Evolutionary conservation across 2,888 invertebrate genomes (phyloP).

Genomic region (Metopia argyrocephala): DNA sequence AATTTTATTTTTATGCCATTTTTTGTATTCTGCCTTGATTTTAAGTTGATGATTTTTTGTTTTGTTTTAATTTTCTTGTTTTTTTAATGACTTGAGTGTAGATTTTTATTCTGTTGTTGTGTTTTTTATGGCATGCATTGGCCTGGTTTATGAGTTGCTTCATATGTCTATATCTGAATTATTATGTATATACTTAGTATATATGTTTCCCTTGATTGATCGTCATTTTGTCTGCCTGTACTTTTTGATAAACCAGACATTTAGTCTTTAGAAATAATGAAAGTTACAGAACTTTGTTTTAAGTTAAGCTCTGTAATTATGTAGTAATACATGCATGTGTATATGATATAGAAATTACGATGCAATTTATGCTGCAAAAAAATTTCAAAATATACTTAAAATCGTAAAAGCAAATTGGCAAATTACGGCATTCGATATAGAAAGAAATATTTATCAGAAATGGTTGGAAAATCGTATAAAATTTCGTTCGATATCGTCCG

Average conservation of each 20-base stretch:
- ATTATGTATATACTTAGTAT: background rate
- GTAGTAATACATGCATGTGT: background rate
- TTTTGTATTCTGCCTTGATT: slow-evolving; percentile 12
- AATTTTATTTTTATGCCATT: slow-evolving; percentile 40
- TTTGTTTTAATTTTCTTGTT: slow-evolving; percentile 1
- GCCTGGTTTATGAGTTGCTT: background rate
- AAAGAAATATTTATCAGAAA: too few species aligned
- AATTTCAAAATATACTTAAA: too few species aligned
- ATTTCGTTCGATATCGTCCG: too few species aligned
- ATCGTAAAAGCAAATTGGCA: too few species aligned
- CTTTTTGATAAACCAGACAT: slow-evolving; percentile 73
- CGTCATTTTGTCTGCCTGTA: slow-evolving; percentile 67
- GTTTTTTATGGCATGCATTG: slow-evolving; percentile 2
- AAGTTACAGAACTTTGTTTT: background rate
- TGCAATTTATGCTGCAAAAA: background rate
- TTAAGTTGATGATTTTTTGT: background rate
- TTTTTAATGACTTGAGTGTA: background rate
- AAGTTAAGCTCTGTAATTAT: background rate
- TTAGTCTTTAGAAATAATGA: slow-evolving; percentile 67
- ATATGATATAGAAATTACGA: background rate
- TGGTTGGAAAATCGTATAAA: too few species aligned
- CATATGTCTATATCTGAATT: background rate
- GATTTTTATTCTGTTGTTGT: background rate
- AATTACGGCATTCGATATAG: too few species aligned
- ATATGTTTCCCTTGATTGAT: slow-evolving; percentile 59